These are phyloP conservation scores for Philotrypesis tridentata DNA, from an alignment of 1,140 invertebrate species.

Conservation along the genomic window DNA sequence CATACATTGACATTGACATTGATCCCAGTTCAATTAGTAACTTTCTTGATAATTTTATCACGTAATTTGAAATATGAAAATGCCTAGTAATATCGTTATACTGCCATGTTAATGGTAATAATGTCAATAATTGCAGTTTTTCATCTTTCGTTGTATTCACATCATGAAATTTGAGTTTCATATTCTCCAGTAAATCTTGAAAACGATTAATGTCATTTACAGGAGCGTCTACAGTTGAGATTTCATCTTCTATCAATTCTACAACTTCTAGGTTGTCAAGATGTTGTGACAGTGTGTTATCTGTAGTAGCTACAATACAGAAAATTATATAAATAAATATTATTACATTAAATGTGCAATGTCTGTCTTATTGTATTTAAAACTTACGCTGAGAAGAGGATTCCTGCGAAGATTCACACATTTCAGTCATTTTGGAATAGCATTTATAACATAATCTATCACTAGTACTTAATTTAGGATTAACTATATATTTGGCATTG, in stretches of 20 bases:
- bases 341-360: too few relatives aligned
- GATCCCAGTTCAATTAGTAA: not conserved
- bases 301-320: too few relatives aligned
- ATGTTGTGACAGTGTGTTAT: too few relatives aligned
- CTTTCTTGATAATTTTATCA: not conserved
- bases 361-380: too few relatives aligned
- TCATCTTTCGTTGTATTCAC: not conserved
- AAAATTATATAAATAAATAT: too few relatives aligned
- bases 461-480: too few relatives aligned
- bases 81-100: not conserved
- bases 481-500: too few relatives aligned
- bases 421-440: too few relatives aligned
- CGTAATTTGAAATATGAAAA: not conserved
- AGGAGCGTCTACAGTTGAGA: not conserved
- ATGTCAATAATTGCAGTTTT: not conserved
- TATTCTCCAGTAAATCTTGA: not conserved
- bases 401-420: too few relatives aligned
- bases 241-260: not conserved
- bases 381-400: too few relatives aligned
- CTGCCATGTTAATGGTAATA: not conserved
- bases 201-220: not conserved
- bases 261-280: too few relatives aligned
- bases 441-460: too few relatives aligned
- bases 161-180: conserved; percentile 10
- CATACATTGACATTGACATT: not conserved